Conservation (phyloP, 2,888 invertebrate genomes). For the Caenorhabditis drosophilae region DNA sequence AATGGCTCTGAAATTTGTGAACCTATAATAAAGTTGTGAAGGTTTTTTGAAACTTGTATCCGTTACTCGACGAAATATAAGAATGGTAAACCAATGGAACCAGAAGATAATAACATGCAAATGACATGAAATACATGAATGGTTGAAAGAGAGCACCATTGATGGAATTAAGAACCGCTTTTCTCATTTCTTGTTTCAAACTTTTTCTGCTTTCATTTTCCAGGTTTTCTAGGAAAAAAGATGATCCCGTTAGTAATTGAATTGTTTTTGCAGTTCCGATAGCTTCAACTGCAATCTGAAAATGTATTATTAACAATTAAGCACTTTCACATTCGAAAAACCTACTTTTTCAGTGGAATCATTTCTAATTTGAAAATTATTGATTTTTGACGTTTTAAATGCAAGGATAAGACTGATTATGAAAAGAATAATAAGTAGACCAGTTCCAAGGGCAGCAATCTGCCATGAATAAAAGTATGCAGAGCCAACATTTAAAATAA, state of each 20-base stretch:
- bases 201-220: slow-evolving; percentile 24
- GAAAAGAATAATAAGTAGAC: slow-evolving; percentile 66
- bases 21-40: no score
- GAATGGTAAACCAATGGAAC: slow-evolving; percentile 53
- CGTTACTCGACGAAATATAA: no score
- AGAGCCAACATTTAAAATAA: slow-evolving; percentile 69
- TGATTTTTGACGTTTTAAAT: slow-evolving; percentile 70
- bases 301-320: neutral
- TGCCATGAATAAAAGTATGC: slow-evolving; percentile 71
- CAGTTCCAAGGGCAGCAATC: slow-evolving; percentile 22
- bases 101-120: slow-evolving; percentile 47
- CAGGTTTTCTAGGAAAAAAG: slow-evolving; percentile 68
- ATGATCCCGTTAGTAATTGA: slow-evolving; percentile 70
- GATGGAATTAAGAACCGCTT: slow-evolving; percentile 43
- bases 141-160: slow-evolving; percentile 43
- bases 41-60: neutral
- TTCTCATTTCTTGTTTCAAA: slow-evolving; percentile 30
- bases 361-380: slow-evolving; percentile 58
- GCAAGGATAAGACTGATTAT: slow-evolving; percentile 69
- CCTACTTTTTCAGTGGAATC: slow-evolving; percentile 71
- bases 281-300: slow-evolving; percentile 70
- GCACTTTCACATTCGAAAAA: neutral
- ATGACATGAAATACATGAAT: slow-evolving; percentile 52
- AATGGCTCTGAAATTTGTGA: no score
- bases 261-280: slow-evolving; percentile 71